Conservation (phyloP, 2,113 vertebrate genomes). For the Brachionichthys hirsutus region DNA sequence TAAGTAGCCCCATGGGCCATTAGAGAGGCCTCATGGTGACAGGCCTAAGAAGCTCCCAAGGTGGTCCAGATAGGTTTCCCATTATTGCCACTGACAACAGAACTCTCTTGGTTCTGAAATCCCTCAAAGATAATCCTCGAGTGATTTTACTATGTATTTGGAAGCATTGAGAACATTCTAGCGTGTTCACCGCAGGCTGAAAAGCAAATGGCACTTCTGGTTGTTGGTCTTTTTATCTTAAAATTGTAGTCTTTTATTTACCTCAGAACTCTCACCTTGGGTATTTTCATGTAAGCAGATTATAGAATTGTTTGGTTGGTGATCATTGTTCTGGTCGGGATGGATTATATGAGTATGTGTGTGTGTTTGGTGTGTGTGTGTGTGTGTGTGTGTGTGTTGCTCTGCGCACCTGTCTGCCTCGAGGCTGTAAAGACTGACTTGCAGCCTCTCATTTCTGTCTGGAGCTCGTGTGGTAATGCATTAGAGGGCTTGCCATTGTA, state of each 20-base stretch:
- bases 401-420: slow-evolving; percentile 87
- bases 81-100: slow-evolving; percentile 43
- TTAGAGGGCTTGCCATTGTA: slow-evolving; percentile 81
- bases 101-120: slow-evolving; percentile 34
- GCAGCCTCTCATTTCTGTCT: slow-evolving; percentile 80
- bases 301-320: slow-evolving; percentile 16
- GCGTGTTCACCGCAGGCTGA: background rate
- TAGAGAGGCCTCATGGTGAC: slow-evolving; percentile 18
- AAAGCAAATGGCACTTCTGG: background rate
- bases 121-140: slow-evolving; percentile 37
- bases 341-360: slow-evolving; percentile 13
- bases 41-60: slow-evolving; percentile 34
- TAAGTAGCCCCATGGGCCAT: slow-evolving; percentile 37
- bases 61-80: slow-evolving; percentile 41
- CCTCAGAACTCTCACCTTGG: background rate
- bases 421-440: slow-evolving; percentile 79
- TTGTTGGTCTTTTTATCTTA: background rate
- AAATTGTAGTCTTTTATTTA: background rate
- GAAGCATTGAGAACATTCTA: slow-evolving; percentile 14
- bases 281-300: background rate
- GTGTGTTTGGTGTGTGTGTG: slow-evolving; percentile 16
- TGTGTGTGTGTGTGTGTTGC: slow-evolving; percentile 25
- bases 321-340: no score
- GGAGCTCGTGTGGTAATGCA: slow-evolving; percentile 77
- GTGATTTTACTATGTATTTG: slow-evolving; percentile 36